Conservation (phyloP, 2,113 vertebrate genomes). For the Misgurnus mizolepis region DNA sequence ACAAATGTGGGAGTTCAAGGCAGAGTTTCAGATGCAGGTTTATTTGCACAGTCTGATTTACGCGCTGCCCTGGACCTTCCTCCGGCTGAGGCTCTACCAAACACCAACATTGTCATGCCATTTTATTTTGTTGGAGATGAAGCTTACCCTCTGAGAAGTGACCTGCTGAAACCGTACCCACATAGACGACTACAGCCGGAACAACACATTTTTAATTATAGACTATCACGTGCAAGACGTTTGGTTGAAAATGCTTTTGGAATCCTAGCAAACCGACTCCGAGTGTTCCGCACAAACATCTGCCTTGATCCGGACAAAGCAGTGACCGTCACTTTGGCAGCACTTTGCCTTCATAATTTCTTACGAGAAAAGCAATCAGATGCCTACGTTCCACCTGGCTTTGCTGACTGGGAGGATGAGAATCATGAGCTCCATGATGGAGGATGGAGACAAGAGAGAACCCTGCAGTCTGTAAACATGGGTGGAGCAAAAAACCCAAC, state of each 20-base stretch:
- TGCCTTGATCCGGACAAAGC: slow-evolving; percentile 2
- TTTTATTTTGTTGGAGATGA: background rate
- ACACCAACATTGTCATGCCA: background rate
- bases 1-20: background rate
- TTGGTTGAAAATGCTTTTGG: background rate
- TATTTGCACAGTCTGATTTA: no score
- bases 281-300: background rate
- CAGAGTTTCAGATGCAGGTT: slow-evolving; percentile 14
- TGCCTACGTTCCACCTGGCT: background rate
- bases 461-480: background rate
- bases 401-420: background rate
- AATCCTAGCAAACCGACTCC: background rate
- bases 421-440: background rate
- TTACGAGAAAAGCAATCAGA: background rate
- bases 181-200: background rate
- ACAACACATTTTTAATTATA: background rate
- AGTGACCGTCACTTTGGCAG: background rate
- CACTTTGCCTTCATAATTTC: background rate
- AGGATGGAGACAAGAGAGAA: background rate
- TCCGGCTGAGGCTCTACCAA: no score
- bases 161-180: background rate
- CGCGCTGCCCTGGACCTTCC: no score
- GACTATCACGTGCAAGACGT: background rate
- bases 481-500: background rate
- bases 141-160: background rate